Percentiles rank a stretch among this genome's conserved stretches.
Conservation (phyloP, 2,113 vertebrate species). For the Callipepla squamata region DNA sequence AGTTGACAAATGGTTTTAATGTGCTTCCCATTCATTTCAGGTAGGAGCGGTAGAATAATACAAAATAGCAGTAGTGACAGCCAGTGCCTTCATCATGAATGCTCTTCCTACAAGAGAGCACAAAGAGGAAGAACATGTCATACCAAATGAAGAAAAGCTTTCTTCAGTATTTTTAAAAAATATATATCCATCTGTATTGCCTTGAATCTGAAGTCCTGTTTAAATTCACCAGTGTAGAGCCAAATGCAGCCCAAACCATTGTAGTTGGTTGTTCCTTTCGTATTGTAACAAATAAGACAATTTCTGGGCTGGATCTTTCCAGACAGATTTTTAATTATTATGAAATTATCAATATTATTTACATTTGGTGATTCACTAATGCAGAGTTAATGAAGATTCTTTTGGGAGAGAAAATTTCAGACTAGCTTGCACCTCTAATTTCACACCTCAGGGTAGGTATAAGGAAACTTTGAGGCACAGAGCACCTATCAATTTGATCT, state of each 20-base stretch:
- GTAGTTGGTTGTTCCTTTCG: background rate
- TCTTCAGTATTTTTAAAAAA: conserved; percentile 19
- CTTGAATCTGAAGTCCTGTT: background rate
- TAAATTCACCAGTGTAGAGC: conserved; percentile 8
- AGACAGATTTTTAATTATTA: background rate
- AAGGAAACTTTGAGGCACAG: background rate
- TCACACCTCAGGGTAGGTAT: background rate
- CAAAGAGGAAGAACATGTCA: conserved; percentile 25
- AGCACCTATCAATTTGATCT: background rate
- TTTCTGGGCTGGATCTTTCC: background rate
- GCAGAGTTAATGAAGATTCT: background rate
- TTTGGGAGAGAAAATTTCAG: background rate
- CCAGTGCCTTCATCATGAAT: conserved; percentile 7
- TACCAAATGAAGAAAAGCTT: conserved; percentile 40
- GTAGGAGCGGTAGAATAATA: conserved; percentile 17
- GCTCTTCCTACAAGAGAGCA: background rate
- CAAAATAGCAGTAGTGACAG: conserved; percentile 26
- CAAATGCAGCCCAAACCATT: background rate
- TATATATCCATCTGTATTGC: background rate
- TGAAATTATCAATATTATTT: background rate
- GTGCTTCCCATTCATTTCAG: conserved; percentile 31
- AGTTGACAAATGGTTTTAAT: conserved; percentile 27
- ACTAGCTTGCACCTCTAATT: background rate
- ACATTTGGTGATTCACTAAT: background rate
- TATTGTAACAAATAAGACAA: background rate